Percentiles rank a stretch among this genome's conserved stretches.
phyloP scores from a whole-genome alignment of 2,888 invertebrate species.

The Magallana nippona region DNA sequence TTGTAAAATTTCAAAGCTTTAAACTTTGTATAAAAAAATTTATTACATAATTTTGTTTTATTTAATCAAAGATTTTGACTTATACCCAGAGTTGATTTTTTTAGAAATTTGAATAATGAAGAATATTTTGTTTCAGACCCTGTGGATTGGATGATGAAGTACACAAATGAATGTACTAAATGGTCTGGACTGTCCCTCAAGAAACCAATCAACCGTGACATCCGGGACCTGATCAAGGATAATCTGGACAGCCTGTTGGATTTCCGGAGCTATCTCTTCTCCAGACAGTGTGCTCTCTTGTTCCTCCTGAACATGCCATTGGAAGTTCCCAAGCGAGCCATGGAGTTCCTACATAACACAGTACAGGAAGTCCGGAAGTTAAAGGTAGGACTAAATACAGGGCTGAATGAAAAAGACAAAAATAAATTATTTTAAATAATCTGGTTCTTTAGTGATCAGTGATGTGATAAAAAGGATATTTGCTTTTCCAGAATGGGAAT shows the following conservation, averaged over 20 bases:
- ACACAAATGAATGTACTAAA: conserved; percentile 88
- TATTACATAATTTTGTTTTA: too few species aligned
- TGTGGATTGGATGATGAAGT: conserved; percentile 91
- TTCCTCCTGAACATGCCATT: conserved; percentile 84
- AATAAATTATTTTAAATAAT: too few species aligned
- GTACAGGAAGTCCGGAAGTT: conserved; percentile 90
- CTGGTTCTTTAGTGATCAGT: too few species aligned
- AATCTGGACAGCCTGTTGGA: conserved; percentile 89
- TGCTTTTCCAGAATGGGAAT: too few species aligned
- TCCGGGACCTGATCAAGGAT: conserved; percentile 77
- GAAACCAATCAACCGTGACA: conserved; percentile 74
- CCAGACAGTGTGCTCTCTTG: conserved; percentile 92
- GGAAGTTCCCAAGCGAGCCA: conserved; percentile 93
- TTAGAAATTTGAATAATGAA: too few species aligned
- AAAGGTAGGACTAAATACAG: conserved; percentile 82
- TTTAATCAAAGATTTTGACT: too few species aligned
- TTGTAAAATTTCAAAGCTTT: too few species aligned
- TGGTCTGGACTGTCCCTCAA: conserved; percentile 90
- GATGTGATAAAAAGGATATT: too few species aligned
- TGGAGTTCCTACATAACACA: conserved; percentile 94
- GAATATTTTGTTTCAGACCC: conserved; percentile 83
- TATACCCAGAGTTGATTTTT: too few species aligned
- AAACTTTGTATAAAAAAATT: too few species aligned
- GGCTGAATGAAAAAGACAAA: background rate
- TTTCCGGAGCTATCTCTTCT: conserved; percentile 95